These are phyloP conservation scores for Drusus annulatus DNA, from an alignment of 1,140 invertebrate genomes.

Conservation along the genomic window DNA sequence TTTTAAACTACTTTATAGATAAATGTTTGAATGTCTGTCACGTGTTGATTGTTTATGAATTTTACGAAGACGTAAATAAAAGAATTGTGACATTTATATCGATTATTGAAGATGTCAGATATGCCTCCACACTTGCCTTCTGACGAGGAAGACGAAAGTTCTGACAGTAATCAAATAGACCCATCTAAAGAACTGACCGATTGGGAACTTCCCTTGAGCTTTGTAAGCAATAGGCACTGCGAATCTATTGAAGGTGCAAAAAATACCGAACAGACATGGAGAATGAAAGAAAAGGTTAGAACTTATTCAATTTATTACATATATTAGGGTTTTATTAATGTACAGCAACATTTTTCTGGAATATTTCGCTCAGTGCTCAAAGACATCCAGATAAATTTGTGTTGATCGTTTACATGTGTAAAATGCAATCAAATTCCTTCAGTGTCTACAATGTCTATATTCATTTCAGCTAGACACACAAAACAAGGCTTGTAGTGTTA, in stretches of 20 bases:
- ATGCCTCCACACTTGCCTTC: conserved; percentile 69
- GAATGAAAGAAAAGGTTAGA: conserved; percentile 92
- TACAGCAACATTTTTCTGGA: not conserved
- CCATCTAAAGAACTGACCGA: conserved; percentile 76
- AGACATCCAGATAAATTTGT: no score
- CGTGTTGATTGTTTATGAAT: conserved; percentile 52
- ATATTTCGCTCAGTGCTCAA: no score
- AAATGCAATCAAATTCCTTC: no score
- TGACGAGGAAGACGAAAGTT: conserved; percentile 75
- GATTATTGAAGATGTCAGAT: conserved; percentile 69
- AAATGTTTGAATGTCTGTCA: conserved; percentile 52
- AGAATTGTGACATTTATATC: conserved; percentile 60
- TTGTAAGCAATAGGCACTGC: conserved; percentile 80
- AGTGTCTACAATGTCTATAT: not conserved
- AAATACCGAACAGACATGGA: conserved; percentile 85
- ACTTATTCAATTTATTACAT: not conserved
- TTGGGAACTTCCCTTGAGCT: conserved; percentile 78
- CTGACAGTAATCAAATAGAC: conserved; percentile 87
- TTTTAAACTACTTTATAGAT: conserved; percentile 39
- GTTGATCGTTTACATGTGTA: no score
- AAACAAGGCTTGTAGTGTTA: not conserved
- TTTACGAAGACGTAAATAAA: conserved; percentile 53
- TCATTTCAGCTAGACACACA: not conserved
- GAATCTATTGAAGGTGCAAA: conserved; percentile 84
- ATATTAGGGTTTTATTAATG: not conserved